Evolutionary conservation across 2,113 vertebrate species (phyloP).

Genomic region (Bucco capensis): DNA sequence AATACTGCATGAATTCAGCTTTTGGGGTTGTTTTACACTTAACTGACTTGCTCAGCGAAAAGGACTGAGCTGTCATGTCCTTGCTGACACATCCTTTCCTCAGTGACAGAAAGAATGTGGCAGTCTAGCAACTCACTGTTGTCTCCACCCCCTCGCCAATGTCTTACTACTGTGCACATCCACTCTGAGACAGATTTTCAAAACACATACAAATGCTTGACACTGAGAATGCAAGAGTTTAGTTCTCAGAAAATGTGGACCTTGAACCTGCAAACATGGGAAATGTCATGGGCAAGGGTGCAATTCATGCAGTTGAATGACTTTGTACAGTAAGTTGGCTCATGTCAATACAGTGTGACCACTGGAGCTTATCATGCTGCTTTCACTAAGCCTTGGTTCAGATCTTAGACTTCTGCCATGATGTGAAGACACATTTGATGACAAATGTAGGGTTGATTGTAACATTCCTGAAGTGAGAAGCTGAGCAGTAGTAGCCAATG

Average conservation of each 20-base stretch:
- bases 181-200: not conserved
- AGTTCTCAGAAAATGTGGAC: not conserved
- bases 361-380: not conserved
- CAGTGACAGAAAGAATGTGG: not conserved
- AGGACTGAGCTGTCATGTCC: not conserved
- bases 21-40: constrained; percentile 45
- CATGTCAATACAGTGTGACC: not conserved
- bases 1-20: not conserved
- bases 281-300: not conserved
- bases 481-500: not conserved
- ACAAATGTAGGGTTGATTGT: not conserved
- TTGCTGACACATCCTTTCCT: constrained; percentile 42
- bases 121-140: not conserved
- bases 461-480: not conserved
- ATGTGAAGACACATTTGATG: not conserved
- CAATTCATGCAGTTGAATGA: rapidly evolving
- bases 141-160: not conserved
- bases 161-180: not conserved
- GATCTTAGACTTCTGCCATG: not conserved
- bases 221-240: not conserved
- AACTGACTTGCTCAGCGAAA: not conserved
- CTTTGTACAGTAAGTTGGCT: not conserved
- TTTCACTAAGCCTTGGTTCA: not conserved
- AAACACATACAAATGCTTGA: not conserved
- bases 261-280: not conserved